Percentiles rank a stretch among this genome's conserved stretches.
phyloP scores from a whole-genome alignment of 2,888 invertebrate species.

The Oasisia sp. region DNA sequence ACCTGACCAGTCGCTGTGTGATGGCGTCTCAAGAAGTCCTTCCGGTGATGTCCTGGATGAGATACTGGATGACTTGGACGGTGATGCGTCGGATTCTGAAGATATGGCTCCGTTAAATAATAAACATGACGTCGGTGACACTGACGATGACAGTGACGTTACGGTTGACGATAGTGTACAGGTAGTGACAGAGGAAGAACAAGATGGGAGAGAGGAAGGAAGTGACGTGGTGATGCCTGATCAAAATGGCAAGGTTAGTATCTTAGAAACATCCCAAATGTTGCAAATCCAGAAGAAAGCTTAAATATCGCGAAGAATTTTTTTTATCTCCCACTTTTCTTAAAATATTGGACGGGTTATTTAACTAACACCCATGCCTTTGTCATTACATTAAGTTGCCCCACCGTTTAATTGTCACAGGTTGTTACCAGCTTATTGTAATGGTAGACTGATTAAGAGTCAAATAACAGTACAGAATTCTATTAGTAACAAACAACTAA shows the following conservation, averaged over 20 bases:
- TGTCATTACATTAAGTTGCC: too few relatives aligned
- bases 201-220: background rate
- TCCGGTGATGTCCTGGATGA: background rate
- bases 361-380: too few relatives aligned
- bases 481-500: too few relatives aligned
- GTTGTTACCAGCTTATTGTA: background rate
- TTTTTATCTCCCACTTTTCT: background rate
- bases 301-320: background rate
- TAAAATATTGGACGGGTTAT: too few relatives aligned
- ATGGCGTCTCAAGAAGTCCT: background rate
- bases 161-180: background rate
- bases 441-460: too few relatives aligned
- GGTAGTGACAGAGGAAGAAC: background rate
- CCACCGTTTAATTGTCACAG: background rate
- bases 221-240: background rate
- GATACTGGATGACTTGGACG: background rate
- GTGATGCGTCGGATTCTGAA: background rate
- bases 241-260: background rate
- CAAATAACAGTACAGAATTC: too few relatives aligned
- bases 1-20: background rate
- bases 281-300: background rate
- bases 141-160: slow-evolving; percentile 4
- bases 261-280: background rate
- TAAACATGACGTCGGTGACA: background rate
- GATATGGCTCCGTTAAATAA: background rate